These are phyloP conservation scores for Trichopria drosophilae DNA, from an alignment of 2,888 invertebrate species.

Conservation along the genomic window DNA sequence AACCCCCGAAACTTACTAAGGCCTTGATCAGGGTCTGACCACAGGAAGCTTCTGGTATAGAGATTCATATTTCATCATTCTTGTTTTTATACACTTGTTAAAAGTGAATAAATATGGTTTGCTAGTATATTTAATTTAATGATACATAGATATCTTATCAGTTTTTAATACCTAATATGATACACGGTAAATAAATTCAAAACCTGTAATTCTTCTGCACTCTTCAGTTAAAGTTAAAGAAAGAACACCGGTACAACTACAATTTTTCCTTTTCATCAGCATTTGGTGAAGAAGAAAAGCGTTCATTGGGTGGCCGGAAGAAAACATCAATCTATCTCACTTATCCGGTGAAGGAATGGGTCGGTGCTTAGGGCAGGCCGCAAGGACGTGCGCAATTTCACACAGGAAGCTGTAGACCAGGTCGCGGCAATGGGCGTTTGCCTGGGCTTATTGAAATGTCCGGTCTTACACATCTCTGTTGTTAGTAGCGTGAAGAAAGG, in stretches of 20 bases:
- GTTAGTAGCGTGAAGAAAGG: conserved; percentile 40
- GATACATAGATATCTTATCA: no score
- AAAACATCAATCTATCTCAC: conserved; percentile 44
- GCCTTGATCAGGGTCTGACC: no score
- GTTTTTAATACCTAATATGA: no score
- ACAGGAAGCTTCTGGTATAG: no score
- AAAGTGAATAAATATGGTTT: no score
- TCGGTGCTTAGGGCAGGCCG: conserved; percentile 31
- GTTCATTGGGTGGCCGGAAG: conserved; percentile 31
- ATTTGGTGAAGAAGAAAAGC: background rate
- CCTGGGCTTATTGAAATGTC: conserved; percentile 57
- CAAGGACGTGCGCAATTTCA: conserved; percentile 49
- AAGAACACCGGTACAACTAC: background rate
- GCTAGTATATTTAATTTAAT: no score
- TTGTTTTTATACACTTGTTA: no score
- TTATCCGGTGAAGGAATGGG: conserved; percentile 37
- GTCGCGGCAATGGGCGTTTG: conserved; percentile 48
- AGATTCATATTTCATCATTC: no score
- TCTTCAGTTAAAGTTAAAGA: no score
- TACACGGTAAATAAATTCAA: no score
- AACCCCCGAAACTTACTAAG: no score
- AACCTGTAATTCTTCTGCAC: no score
- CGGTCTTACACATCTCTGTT: conserved; percentile 48
- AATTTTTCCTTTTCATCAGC: background rate
- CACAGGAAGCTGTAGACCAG: conserved; percentile 45